Evolutionary conservation across 2,113 vertebrate species (phyloP).

Genomic region (Tragelaphus buxtoni): DNA sequence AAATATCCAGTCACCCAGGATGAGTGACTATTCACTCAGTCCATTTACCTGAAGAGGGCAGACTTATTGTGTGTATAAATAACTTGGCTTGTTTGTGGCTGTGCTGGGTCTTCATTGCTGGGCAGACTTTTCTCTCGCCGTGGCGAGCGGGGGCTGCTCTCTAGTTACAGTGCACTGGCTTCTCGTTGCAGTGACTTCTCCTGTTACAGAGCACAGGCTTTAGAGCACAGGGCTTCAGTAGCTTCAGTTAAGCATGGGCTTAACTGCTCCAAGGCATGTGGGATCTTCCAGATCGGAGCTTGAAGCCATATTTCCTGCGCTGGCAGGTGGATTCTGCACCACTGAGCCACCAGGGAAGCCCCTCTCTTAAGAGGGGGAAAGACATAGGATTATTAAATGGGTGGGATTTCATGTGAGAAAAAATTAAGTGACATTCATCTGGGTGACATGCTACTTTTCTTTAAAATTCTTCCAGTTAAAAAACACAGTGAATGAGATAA

Average conservation of each 20-base stretch:
- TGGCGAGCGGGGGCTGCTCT: not conserved
- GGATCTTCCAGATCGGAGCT: not conserved
- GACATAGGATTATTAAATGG: not conserved
- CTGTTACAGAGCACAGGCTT: not conserved
- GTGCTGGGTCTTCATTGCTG: not conserved
- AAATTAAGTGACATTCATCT: not conserved
- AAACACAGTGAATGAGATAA: not conserved
- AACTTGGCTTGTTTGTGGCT: not conserved
- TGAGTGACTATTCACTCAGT: accelerated
- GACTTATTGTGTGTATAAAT: not conserved
- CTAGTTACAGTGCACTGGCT: not conserved
- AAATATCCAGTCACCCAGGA: not conserved
- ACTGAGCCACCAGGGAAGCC: not conserved
- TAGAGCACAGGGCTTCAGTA: not conserved
- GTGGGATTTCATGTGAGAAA: not conserved
- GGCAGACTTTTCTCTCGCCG: not conserved
- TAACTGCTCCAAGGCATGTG: not conserved
- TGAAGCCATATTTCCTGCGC: not conserved
- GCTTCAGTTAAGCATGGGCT: not conserved
- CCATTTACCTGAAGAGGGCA: not conserved
- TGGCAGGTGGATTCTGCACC: not conserved
- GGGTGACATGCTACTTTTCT: not conserved
- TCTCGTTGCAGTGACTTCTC: not conserved
- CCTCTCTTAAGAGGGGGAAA: not conserved
- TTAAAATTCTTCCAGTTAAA: not conserved